phyloP scores from a whole-genome alignment of 2,888 invertebrate genomes.

The Cataglyphis rosenhaueri region DNA sequence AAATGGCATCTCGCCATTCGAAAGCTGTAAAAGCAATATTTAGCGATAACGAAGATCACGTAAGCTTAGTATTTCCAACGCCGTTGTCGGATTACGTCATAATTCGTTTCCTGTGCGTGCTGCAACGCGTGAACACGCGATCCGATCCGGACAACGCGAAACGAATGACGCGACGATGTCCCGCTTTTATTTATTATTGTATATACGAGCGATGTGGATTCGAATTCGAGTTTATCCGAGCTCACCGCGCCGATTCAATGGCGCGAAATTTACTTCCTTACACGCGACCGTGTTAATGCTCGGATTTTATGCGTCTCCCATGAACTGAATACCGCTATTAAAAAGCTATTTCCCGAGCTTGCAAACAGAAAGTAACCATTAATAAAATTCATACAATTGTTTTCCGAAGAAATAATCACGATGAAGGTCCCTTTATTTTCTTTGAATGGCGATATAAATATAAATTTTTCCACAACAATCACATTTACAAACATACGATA shows the following conservation, averaged over 20 bases:
- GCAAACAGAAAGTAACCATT: neutral
- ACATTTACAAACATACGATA: constrained; percentile 2
- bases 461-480: neutral
- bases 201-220: constrained; percentile 37
- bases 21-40: constrained; percentile 11
- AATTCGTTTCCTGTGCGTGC: neutral
- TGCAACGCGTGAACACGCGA: constrained; percentile 9
- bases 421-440: neutral
- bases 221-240: neutral
- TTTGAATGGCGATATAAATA: neutral
- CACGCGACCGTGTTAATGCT: neutral
- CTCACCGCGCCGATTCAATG: constrained; percentile 20
- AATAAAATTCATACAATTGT: neutral
- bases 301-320: neutral
- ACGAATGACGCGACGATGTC: constrained; percentile 44
- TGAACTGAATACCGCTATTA: neutral
- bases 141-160: constrained; percentile 14
- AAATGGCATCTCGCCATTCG: neutral
- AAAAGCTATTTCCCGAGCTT: neutral
- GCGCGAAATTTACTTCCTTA: neutral
- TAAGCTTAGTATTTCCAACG: constrained; percentile 44
- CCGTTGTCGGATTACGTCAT: constrained; percentile 38
- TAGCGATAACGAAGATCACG: neutral
- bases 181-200: constrained; percentile 66
- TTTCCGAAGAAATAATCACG: neutral